Evolutionary conservation across 2,113 vertebrate genomes (phyloP).

Genomic region (Pipra filicauda): DNA sequence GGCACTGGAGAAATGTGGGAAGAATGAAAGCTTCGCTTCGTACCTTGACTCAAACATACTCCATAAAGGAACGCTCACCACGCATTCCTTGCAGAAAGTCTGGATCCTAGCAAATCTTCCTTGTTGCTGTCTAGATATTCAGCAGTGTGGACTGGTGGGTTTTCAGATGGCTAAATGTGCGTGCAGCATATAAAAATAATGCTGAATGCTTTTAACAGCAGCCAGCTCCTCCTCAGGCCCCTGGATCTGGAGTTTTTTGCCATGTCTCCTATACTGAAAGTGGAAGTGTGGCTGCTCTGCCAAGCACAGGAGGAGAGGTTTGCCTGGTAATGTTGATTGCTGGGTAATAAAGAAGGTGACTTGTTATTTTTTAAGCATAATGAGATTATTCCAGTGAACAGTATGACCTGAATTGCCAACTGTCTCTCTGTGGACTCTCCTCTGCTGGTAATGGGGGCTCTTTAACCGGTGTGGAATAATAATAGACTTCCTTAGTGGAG

Average conservation of each 20-base stretch:
- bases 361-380: neutral
- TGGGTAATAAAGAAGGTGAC: neutral
- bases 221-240: neutral
- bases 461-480: neutral
- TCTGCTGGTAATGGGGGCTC: neutral
- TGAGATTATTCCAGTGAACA: neutral
- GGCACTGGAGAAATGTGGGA: neutral
- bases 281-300: neutral
- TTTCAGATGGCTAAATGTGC: neutral
- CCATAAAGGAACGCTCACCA: neutral
- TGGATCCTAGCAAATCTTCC: neutral
- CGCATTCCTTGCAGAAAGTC: neutral
- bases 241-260: neutral
- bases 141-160: neutral
- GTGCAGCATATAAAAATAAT: neutral
- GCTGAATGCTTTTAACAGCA: neutral
- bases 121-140: neutral
- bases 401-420: neutral
- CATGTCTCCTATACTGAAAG: neutral
- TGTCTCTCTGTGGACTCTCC: neutral
- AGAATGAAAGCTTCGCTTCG: neutral
- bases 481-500: neutral
- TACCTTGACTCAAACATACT: neutral
- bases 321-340: neutral
- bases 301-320: neutral